Evolutionary conservation across 2,888 invertebrate genomes (phyloP), one percentile per base, ranked within the genome.

Genomic region (Itoplectis maculator): DNA sequence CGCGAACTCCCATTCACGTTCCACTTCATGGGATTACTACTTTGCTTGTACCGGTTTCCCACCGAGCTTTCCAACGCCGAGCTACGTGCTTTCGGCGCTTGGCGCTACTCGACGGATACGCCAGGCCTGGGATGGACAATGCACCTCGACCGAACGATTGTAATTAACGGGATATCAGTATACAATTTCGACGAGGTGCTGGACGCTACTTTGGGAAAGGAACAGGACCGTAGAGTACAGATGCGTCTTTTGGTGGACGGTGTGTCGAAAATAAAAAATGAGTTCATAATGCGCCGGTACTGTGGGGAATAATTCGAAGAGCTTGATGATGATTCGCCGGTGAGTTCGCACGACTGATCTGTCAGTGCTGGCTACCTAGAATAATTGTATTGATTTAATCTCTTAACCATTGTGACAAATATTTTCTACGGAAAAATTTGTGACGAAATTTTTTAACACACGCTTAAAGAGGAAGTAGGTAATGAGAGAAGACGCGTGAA

Each of bases 21-120:
- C 56, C 66, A 66, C 75, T 75, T 75, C 75, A 66, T 75, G 61
- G 69, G 59, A 77, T 77, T 77, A 61, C 75, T 75, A 75, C 75
- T 75, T 72, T 75, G 45, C 65, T 74, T 54, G 74, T 65, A 63
- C 40, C 74, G 65, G 74, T 74, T 74, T 74, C 74, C 37, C 23
- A 75, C 75, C 54, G 75, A 75, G 66, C 75, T 75, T 66, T 56
- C 65, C 40, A 63, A 61, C 37, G 61, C 29, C 5, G n/a, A n/a
- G n/a, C n/a, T 54, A 63, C 37, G 54, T 54, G 63, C 56, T 35
- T 47, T 51, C 29, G 49, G 61, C n/a, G n/a, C n/a, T n/a, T n/a
- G n/a, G n/a, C n/a, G n/a, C 47, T 61, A 35, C 61, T 49, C 63
- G 56, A 23, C 42, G 42, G 70, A 42, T 42, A 40, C 23, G 20